Evolutionary conservation across 2,888 invertebrate genomes (phyloP), one percentile per base, ranked within the genome.

Genomic region (Drosophila melanosoma): DNA sequence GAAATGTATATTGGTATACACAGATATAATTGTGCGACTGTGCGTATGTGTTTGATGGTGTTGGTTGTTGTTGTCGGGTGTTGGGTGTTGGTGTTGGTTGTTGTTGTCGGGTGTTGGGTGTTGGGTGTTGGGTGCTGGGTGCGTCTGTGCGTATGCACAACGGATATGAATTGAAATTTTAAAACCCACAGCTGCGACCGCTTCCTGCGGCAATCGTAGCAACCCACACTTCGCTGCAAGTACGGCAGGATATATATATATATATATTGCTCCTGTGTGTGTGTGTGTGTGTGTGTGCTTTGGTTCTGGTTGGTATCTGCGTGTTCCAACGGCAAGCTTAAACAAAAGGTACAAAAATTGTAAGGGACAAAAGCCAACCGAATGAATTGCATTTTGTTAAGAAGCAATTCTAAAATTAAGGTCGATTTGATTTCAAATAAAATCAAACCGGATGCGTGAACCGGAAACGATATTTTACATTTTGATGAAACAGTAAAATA

Each of bases 121-220:
- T 26, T 26, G 26, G 58, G 26, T 68, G 69, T 61, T 38, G 59
- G 38, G 26, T 71, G 35, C 74, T 76, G 74, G 74, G 76, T 76
- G 63, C 65, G 74, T 69, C 76, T 76, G 71, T 64, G 72, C 72
- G 88, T 80, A 72, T 83, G 79, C 75, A 80, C 79, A 85, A 80
- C 79, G 90, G 87, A 90, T 91, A 88, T 87, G 86, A 90, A 89
- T 91, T 90, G 91, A 90, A 91, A 89, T 86, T 90, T 90, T 85
- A 89, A 90, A 91, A 87, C 80, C 87, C 84, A 82, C 90, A 90
- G 90, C 90, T 91, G 90, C 87, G 91, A 87, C 90, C 86, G 90
- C 90, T 86, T 86, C 88, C 90, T 89, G 86, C 90, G 88, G 86
- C 86, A 87, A 88, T 82, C 82, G 86, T 68, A 89, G 81, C 90